Conservation (phyloP, 2,888 invertebrate species). For the Torymus aiolomorphi region DNA sequence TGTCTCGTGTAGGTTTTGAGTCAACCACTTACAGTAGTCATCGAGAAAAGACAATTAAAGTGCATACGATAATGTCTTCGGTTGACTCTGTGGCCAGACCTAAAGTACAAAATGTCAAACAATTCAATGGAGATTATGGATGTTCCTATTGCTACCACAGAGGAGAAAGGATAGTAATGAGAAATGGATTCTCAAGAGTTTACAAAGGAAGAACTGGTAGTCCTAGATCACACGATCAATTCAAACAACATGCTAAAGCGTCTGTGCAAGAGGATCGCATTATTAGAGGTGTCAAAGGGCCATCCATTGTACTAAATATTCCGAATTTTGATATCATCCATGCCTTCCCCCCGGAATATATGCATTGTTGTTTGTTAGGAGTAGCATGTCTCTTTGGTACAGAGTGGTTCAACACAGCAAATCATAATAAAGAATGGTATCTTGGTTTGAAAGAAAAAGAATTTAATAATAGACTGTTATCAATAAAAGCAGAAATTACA, state of each 20-base stretch:
- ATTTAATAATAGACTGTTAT: slow-evolving; percentile 36
- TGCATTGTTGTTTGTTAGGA: slow-evolving; percentile 31
- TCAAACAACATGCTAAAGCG: too few species aligned
- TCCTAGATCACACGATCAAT: too few species aligned
- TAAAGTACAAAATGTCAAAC: slow-evolving; percentile 39
- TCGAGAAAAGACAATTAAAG: not conserved
- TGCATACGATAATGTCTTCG: slow-evolving; percentile 35
- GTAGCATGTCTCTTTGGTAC: slow-evolving; percentile 4
- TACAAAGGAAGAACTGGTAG: too few species aligned
- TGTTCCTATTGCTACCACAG: slow-evolving; percentile 50
- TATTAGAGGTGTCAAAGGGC: slow-evolving; percentile 24
- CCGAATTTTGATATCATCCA: slow-evolving; percentile 14
- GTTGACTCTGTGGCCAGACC: slow-evolving; percentile 54
- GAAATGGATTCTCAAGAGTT: slow-evolving; percentile 33
- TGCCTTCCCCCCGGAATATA: slow-evolving; percentile 31
- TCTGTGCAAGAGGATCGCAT: too few species aligned
- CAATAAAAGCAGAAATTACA: slow-evolving; percentile 50
- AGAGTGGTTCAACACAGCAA: too few species aligned
- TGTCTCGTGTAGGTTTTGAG: not conserved
- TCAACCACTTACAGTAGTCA: not conserved
- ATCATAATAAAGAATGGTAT: slow-evolving; percentile 18
- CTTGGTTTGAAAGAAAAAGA: slow-evolving; percentile 20
- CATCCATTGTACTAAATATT: not conserved
- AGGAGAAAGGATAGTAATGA: slow-evolving; percentile 39
- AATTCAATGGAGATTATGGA: slow-evolving; percentile 54